Evolutionary conservation across 2,797 vertebrate species (phyloP), one percentile per base, ranked within the genome.

Genomic region (Schizopygopsis malacanthus): DNA sequence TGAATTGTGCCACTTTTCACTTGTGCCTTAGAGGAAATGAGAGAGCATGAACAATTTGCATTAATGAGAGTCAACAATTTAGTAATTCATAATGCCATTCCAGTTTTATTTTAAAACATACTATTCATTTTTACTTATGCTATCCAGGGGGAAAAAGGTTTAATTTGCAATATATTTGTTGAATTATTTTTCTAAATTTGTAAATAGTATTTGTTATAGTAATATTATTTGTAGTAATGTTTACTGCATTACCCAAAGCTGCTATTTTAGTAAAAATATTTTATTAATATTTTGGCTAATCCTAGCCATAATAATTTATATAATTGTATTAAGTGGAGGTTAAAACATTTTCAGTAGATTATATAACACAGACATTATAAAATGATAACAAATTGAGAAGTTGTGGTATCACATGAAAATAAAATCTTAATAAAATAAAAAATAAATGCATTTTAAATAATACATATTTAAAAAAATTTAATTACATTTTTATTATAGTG

Each of bases 1-100:
- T 79, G 41, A 79, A 39, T 25, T 79, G 37, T 18, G 76, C 22
- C 75, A 79, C 6, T 41, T 9, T 56, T 15, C n/a, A 78, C 50
- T 25, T 11, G 8, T 52, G 25, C 18, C 4, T 12, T 25, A 33
- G 33, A 33, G 33, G 33, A 33, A 33, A 33, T n/a, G 75, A 77
- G 20, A 25, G 13, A 43, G 18, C 9, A 37, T 37, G 10, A 20
- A 28, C 0, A 73, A 10, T 73, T 28, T 73, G 6, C 22, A 16
- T 72, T 25, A 25, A 72, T 9, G 16, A 76, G 37, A 76, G 20
- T 7, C 33, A 39, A 1, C 11, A 22, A 22, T 56, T 77, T 39
- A 4, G 33, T 52, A 37, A 37, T 33, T 16, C 47, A 20, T 16
- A 52, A 37, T 52, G 25, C 18, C 28, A 33, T 65, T 33, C 5